Percentiles rank a stretch among this genome's conserved stretches.
These are phyloP conservation scores for Psilopsiagon aymara DNA, from an alignment of 2,113 vertebrate species.

Conservation along the genomic window DNA sequence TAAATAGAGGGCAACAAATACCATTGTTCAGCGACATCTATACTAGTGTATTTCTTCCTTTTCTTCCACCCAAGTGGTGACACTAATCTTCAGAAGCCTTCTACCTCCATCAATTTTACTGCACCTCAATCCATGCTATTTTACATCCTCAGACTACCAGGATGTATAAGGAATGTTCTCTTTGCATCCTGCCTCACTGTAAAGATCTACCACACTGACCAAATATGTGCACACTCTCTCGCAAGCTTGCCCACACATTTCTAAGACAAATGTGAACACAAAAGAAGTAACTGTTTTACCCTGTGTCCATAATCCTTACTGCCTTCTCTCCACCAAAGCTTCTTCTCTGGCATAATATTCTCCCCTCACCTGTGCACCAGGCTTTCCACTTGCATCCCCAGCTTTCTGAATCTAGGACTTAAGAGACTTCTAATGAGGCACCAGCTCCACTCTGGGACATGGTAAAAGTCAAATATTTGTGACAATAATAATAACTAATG, in stretches of 20 bases:
- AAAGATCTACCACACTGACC: neutral
- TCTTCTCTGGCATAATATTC: neutral
- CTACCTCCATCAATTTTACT: neutral
- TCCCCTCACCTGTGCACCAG: neutral
- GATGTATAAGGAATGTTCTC: neutral
- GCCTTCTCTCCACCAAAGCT: neutral
- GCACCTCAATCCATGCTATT: neutral
- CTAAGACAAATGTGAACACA: neutral
- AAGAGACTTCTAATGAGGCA: neutral
- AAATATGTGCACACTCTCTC: accelerated
- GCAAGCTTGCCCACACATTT: neutral
- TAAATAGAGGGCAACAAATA: neutral
- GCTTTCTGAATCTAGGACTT: neutral
- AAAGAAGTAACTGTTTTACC: neutral
- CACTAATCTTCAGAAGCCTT: neutral
- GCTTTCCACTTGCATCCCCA: neutral
- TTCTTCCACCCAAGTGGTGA: neutral
- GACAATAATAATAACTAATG: neutral
- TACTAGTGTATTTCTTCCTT: neutral
- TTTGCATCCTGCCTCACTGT: neutral
- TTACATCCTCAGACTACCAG: neutral
- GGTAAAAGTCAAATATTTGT: neutral
- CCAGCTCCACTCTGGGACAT: neutral
- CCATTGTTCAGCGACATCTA: neutral
- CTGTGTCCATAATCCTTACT: neutral